These are phyloP conservation scores for Neopelma chrysocephalum DNA, from an alignment of 2,797 vertebrate species.

Conservation along the genomic window DNA sequence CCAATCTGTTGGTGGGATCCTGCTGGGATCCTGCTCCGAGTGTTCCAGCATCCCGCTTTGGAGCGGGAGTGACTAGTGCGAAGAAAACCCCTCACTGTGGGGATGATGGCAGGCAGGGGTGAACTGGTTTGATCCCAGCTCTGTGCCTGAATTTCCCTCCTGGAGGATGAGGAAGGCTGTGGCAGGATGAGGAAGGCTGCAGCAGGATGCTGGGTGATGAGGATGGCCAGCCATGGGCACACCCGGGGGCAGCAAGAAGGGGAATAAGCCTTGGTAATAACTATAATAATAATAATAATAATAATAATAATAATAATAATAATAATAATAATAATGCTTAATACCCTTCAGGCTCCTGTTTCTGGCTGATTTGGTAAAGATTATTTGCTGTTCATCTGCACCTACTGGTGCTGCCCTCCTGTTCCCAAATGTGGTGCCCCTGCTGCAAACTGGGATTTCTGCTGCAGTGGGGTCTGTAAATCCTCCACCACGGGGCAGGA, in stretches of 20 bases:
- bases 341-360: background rate
- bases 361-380: background rate
- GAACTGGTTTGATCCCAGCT: background rate
- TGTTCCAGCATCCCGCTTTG: background rate
- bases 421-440: background rate
- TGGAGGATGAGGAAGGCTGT: background rate
- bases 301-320: background rate
- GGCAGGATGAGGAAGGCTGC: background rate
- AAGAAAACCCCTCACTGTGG: rapidly evolving
- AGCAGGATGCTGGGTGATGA: background rate
- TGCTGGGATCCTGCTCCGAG: background rate
- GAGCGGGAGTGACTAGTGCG: background rate
- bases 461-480: background rate
- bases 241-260: background rate
- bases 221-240: rapidly evolving
- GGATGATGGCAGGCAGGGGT: background rate
- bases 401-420: background rate
- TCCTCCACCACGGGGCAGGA: rapidly evolving
- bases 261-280: background rate
- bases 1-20: background rate
- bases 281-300: background rate
- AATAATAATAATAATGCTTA: background rate
- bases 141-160: background rate
- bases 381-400: background rate
- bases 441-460: background rate